Base-by-base conservation (phyloP, 1,140 invertebrate species). In the Cepaea nemoralis region DNA sequence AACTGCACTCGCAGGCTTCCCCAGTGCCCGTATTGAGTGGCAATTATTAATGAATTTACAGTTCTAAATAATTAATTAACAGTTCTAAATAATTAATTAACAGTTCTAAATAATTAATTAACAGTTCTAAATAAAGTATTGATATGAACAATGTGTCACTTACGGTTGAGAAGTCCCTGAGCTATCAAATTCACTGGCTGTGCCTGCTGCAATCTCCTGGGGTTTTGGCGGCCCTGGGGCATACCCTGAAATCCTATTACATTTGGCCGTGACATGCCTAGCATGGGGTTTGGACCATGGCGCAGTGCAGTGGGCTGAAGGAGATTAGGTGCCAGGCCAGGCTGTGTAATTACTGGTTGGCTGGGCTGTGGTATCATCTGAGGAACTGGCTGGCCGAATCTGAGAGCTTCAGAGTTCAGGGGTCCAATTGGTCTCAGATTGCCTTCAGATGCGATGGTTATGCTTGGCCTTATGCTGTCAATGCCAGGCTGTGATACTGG, bases 81-180 rank as follows among this genome's bases (percentile, higher is more conserved):
- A n/a, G n/a, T n/a, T n/a, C n/a, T n/a, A n/a, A n/a, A n/a, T n/a
- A n/a, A n/a, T n/a, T n/a, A n/a, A n/a, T n/a, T n/a, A n/a, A n/a
- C n/a, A n/a, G n/a, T n/a, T n/a, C n/a, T n/a, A n/a, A n/a, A n/a
- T n/a, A n/a, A n/a, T n/a, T n/a, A n/a, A n/a, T n/a, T n/a, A n/a
- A n/a, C n/a, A n/a, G n/a, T n/a, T n/a, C n/a, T n/a, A n/a, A n/a
- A n/a, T n/a, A n/a, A n/a, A n/a, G n/a, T n/a, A n/a, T n/a, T n/a
- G n/a, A n/a, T n/a, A n/a, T n/a, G n/a, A n/a, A n/a, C n/a, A n/a
- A n/a, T n/a, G n/a, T n/a, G n/a, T 5, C n/a, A 63, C 75, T 77
- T 45, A 77, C 75, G 75, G 39, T 55, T 77, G 5, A 77, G 27
- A 3, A 77, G 50, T 63, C 75, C 75, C 33, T 77, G 75, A n/a